A percentile compares a stretch with the other conserved stretches of the same genome.
phyloP scores from a whole-genome alignment of 2,113 vertebrate species.

The Callipepla squamata region DNA sequence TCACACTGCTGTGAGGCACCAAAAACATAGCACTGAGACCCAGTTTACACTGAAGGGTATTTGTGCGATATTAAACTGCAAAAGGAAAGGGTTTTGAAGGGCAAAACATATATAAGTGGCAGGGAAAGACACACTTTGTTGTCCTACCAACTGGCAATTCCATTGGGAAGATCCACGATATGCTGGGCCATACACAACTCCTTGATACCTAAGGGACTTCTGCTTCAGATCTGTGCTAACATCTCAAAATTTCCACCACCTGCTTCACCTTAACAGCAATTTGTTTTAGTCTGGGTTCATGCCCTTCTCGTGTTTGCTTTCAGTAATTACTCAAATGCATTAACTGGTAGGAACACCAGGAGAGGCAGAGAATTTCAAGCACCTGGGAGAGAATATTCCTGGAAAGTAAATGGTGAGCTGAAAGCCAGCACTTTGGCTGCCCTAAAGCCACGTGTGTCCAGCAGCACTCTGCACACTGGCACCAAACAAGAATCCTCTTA shows the following conservation, averaged over 20 bases:
- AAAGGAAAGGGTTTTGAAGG: not conserved
- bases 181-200: not conserved
- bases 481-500: not conserved
- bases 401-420: not conserved
- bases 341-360: not conserved
- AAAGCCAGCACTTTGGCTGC: not conserved
- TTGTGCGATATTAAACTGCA: not conserved
- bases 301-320: constrained; percentile 38
- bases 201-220: not conserved
- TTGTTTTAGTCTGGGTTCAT: constrained; percentile 1
- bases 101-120: not conserved
- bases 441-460: not conserved
- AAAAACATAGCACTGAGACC: not conserved
- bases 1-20: constrained; percentile 52
- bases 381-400: constrained; percentile 14
- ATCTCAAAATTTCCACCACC: not conserved
- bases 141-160: not conserved
- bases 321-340: constrained; percentile 36
- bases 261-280: constrained; percentile 20
- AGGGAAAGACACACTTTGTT: not conserved
- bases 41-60: not conserved
- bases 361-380: constrained; percentile 38
- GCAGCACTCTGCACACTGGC: not conserved
- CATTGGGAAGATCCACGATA: not conserved
- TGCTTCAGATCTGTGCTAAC: not conserved